Evolutionary conservation across 2,797 vertebrate species (phyloP).

Genomic region (Cuculus canorus): DNA sequence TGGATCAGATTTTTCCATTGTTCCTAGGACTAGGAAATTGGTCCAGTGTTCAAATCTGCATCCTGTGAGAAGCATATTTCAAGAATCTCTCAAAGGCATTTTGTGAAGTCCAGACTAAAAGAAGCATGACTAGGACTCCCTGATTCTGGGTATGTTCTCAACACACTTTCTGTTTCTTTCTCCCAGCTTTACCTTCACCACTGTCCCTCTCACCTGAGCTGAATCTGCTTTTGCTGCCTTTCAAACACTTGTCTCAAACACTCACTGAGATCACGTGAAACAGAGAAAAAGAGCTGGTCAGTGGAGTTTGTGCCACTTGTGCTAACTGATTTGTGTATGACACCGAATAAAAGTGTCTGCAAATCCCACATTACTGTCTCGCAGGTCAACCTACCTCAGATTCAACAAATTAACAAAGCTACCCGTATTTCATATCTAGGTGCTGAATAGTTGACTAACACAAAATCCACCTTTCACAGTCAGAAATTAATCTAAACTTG

Average conservation of each 20-base stretch:
- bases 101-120: neutral
- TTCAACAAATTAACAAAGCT: neutral
- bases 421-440: neutral
- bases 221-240: neutral
- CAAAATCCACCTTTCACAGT: neutral
- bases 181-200: neutral
- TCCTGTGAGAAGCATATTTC: neutral
- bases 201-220: neutral
- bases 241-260: neutral
- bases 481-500: neutral
- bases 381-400: neutral
- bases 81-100: neutral
- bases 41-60: neutral
- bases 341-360: neutral
- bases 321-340: neutral
- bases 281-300: neutral
- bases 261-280: neutral
- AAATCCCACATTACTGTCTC: neutral
- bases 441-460: neutral
- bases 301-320: rapidly evolving
- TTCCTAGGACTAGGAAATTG: neutral
- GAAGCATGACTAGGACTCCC: neutral
- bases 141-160: neutral
- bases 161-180: neutral
- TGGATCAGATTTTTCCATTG: neutral